Evolutionary conservation across 2,797 vertebrate species (phyloP).

Genomic region (Natrix natrix): DNA sequence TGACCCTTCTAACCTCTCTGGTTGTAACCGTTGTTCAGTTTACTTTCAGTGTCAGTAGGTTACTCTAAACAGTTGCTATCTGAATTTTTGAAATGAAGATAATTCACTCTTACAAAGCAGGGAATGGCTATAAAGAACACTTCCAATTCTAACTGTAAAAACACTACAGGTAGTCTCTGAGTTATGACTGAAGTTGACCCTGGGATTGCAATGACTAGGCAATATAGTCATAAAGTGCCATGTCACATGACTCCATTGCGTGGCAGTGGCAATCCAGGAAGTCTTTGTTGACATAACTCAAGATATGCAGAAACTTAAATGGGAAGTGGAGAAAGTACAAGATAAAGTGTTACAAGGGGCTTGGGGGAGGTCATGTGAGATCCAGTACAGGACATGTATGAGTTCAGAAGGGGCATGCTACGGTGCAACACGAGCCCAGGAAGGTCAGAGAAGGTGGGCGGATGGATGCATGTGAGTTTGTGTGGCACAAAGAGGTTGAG

Average conservation of each 20-base stretch:
- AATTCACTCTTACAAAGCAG: neutral
- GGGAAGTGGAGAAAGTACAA: neutral
- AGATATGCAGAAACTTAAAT: neutral
- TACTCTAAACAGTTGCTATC: neutral
- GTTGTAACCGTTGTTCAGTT: neutral
- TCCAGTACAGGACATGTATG: neutral
- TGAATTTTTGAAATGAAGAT: neutral
- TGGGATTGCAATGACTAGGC: neutral
- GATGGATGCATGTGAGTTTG: too few species aligned
- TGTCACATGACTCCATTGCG: neutral
- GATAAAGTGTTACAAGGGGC: neutral
- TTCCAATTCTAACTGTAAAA: neutral
- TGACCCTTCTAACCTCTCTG: neutral
- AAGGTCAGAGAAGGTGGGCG: neutral
- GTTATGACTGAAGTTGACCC: neutral
- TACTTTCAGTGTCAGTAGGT: neutral
- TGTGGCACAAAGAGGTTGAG: neutral
- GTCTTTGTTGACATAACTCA: neutral
- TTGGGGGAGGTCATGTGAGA: neutral
- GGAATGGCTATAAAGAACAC: neutral
- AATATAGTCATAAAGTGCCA: neutral
- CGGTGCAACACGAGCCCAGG: neutral
- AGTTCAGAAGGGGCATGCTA: neutral
- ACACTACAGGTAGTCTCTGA: neutral
- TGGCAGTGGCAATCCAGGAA: neutral